Evolutionary conservation across 2,797 vertebrate genomes (phyloP), one percentile per base, ranked within the genome.

Genomic region (Orientallactaga sibirica): DNA sequence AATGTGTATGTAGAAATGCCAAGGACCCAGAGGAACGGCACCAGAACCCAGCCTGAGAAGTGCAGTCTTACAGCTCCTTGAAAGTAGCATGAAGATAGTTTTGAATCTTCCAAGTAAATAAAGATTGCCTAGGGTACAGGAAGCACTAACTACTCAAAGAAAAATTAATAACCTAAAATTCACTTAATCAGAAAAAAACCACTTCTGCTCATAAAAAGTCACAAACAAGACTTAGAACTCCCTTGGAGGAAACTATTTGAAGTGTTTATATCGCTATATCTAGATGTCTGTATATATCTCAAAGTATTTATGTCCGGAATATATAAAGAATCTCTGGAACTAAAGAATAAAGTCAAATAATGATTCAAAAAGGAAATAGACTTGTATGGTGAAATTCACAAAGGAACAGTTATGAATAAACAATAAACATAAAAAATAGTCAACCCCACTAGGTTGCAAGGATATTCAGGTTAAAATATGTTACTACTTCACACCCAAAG

Each of bases 311-410:
- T 58, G 64, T 4, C 11, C 55, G 70, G 66, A 70, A 68, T 71
- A 29, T 29, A 43, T 71, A 37, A 90, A 62, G 41, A 64, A 92
- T 70, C 52, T 24, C 12, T 83, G 25, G 4, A 78, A 62, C 29
- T 78, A 74, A 70, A 27, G 83, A 83, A 90, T 66, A 25, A 77
- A 78, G 27, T 78, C 66, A 91, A 48, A 81, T 61, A 85, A 64
- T 68, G 48, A 48, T 16, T 58, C 16, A 58, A 78, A 78, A 22
- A 67, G 52, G 14, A 66, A 62, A 43, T 4, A 70, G 37, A 91
- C 55, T 58, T 14, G 9, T 37, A 20, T 3, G 62, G 29, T 10
- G 27, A 33, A 62, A 78, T 78, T 78, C 37, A 37, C 29, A 62
- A 71, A n/a, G 33, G 71, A 67, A 77, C 33, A 77, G 29, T 24